Evolutionary conservation across 2,888 invertebrate genomes (phyloP).

Genomic region (Crepidodera aurea): DNA sequence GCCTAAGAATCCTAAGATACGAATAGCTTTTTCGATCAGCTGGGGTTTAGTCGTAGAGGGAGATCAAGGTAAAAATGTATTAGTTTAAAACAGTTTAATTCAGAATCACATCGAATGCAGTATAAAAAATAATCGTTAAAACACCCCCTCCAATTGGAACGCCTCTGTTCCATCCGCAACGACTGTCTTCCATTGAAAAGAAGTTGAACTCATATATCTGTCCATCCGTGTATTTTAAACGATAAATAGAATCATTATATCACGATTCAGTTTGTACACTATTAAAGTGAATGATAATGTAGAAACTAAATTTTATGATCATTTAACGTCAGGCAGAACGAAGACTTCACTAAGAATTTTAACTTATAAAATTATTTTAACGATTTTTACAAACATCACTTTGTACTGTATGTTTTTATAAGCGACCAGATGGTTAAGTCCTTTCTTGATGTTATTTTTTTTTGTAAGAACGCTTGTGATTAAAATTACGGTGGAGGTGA

Average conservation of each 20-base stretch:
- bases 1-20: too few relatives aligned
- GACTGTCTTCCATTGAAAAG: conserved; percentile 16
- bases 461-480: conserved; percentile 3
- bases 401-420: neutral
- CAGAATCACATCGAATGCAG: too few relatives aligned
- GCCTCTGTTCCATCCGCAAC: conserved; percentile 18
- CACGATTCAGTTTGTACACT: conserved; percentile 52
- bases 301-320: conserved; percentile 38
- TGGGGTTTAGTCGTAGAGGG: too few relatives aligned
- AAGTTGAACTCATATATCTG: conserved; percentile 15
- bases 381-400: conserved; percentile 8
- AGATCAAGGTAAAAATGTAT: too few relatives aligned
- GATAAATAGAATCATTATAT: conserved; percentile 48
- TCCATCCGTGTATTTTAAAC: conserved; percentile 24
- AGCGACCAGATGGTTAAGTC: conserved; percentile 3
- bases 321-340: neutral
- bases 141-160: neutral
- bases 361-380: conserved; percentile 6
- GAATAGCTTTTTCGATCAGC: too few relatives aligned
- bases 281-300: conserved; percentile 56
- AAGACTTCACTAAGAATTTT: neutral
- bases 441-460: neutral
- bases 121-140: too few relatives aligned
- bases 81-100: too few relatives aligned
- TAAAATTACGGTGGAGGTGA: neutral